Base-by-base conservation (phyloP, 2,113 vertebrate genomes). In the Rhea pennata region DNA sequence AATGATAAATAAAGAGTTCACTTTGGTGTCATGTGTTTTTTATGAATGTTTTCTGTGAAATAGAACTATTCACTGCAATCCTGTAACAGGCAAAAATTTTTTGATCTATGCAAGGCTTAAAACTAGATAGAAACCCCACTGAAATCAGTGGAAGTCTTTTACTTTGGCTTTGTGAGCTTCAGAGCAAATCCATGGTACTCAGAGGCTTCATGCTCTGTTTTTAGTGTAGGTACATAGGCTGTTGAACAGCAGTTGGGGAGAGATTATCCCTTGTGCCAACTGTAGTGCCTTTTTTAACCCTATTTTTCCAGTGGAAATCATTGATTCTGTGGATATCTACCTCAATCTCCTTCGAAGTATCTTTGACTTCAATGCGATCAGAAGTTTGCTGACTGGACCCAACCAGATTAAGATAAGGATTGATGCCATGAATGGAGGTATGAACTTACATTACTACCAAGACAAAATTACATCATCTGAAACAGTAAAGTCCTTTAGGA, bases 391-490 rank as follows among this genome's bases (percentile, higher is more conserved):
- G 96, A 99, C 99, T 0, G 99, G 99, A 92, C 98, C 99, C 40
- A 96, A 98, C 51, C 99, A 99, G 94, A 98, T 99, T 86, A 99
- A 99, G 98, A 99, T 99, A 91, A 98, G 99, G 77, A 98, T 99
- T 96, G 99, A 99, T 86, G 99, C 99, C 29, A 99, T 99, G 99
- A 99, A 99, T 44, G 99, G 99, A 98, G 99, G 99, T 99, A 31
- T 48, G 58, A 39, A 61, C 15, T 92, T 65, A 36, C 69, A 9
- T 31, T 85, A 24, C n/a, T 80, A 9, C 24, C 42, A 51, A 66
- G 54, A 29, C 76, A 48, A 67, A 83, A 44, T 39, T 51, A 27
- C 50, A 53, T 50, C 72, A 59, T 71, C 40, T 40, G 53, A 70
- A 46, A 53, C 50, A 26, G 15, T 51, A 51, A 51, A 36, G 33